Percentiles rank a stretch among this genome's conserved stretches.
Conservation (phyloP, 2,113 vertebrate genomes). For the Uria aalge region DNA sequence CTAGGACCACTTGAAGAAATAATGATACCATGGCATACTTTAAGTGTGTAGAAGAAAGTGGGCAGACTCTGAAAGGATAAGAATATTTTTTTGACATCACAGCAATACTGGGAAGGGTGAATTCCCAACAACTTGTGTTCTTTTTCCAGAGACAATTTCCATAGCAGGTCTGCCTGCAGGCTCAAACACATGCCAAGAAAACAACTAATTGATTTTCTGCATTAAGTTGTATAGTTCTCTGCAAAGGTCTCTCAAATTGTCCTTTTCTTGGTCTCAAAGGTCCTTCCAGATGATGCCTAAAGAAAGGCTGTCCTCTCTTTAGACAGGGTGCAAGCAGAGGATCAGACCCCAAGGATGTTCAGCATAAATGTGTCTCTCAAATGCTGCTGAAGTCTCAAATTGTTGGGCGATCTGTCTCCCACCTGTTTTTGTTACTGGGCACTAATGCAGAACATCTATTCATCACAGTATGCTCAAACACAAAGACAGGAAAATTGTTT, state of each 20-base stretch:
- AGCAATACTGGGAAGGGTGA: background rate
- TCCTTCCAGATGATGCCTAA: background rate
- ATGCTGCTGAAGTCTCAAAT: background rate
- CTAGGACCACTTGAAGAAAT: background rate
- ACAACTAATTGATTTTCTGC: background rate
- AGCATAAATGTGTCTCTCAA: background rate
- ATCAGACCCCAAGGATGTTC: background rate
- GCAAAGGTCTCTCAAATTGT: background rate
- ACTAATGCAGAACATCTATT: background rate
- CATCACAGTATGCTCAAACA: background rate
- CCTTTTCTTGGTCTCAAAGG: background rate
- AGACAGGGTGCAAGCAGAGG: background rate
- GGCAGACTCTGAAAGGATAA: background rate
- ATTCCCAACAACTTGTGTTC: background rate
- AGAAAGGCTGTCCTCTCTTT: background rate
- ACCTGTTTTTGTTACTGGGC: background rate
- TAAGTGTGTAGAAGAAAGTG: background rate
- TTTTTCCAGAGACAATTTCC: background rate
- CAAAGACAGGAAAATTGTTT: background rate
- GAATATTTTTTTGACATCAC: background rate
- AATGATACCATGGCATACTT: background rate
- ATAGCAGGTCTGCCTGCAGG: background rate
- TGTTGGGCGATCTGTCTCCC: background rate
- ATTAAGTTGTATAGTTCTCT: background rate
- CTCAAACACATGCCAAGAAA: background rate